phyloP scores from a whole-genome alignment of 2,888 invertebrate species.

The Eupeodes latifasciatus region DNA sequence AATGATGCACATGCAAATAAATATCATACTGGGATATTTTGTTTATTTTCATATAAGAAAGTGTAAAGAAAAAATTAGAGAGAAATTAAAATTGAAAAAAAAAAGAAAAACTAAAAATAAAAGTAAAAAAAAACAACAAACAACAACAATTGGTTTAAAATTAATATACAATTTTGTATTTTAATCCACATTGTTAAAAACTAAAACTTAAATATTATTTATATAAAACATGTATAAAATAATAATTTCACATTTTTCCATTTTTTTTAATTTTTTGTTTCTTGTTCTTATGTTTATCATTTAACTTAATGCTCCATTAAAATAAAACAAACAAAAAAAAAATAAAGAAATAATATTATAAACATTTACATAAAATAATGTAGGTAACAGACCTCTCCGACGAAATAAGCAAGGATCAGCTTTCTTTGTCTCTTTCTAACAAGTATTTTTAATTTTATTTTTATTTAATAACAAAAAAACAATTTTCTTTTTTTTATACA shows the following conservation, averaged over 20 bases:
- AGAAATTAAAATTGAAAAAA: not conserved
- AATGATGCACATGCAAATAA: conserved; percentile 42
- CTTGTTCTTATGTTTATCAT: conserved; percentile 32
- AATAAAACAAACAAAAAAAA: conserved; percentile 61
- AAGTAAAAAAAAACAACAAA: conserved; percentile 24
- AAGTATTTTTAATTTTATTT: conserved; percentile 61
- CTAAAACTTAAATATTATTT: conserved; percentile 69
- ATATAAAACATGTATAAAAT: conserved; percentile 54
- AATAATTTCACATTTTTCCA: conserved; percentile 68
- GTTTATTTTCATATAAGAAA: not conserved
- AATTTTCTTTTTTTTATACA: conserved; percentile 20
- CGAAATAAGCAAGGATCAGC: conserved; percentile 77
- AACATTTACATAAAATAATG: conserved; percentile 68
- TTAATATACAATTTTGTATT: conserved; percentile 69
- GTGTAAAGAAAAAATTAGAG: too few relatives aligned
- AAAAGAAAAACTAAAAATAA: not conserved
- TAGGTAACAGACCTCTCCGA: conserved; percentile 78
- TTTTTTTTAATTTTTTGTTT: conserved; percentile 45
- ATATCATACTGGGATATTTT: conserved; percentile 14
- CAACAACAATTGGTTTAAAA: conserved; percentile 29
- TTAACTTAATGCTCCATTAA: conserved; percentile 66
- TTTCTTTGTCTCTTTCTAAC: conserved; percentile 51
- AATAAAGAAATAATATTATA: not conserved
- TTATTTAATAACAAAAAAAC: conserved; percentile 61
- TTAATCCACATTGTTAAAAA: conserved; percentile 60